Percentiles rank a stretch among this genome's conserved stretches.
Conservation (phyloP, 2,113 vertebrate species). For the Chelonoidis abingdonii region DNA sequence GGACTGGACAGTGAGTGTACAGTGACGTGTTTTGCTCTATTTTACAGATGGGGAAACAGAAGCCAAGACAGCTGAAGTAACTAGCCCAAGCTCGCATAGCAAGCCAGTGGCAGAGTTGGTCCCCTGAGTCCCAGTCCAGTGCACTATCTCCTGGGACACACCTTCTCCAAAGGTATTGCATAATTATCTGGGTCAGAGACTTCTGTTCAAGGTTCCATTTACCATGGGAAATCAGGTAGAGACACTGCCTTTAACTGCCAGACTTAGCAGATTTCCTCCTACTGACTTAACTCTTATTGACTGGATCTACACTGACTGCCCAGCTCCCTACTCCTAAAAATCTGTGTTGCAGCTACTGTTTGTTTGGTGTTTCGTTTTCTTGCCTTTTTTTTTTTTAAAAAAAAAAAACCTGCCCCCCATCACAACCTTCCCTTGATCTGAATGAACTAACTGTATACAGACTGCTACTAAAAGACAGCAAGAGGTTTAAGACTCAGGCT, state of each 20-base stretch:
- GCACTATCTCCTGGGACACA: not conserved
- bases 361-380: not conserved
- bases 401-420: not conserved
- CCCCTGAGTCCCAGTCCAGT: not conserved
- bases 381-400: not conserved
- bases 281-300: not conserved
- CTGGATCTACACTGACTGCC: not conserved
- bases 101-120: fast-evolving
- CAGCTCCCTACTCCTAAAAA: not conserved
- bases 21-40: not conserved
- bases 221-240: not conserved
- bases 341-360: not conserved
- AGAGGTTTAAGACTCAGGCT: not conserved
- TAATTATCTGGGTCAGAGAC: not conserved
- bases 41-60: not conserved
- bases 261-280: not conserved
- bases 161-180: not conserved
- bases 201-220: not conserved
- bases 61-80: not conserved
- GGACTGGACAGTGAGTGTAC: not conserved
- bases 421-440: not conserved
- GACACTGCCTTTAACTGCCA: not conserved
- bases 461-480: not conserved
- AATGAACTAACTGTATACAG: not conserved
- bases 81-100: fast-evolving